Evolutionary conservation across 2,797 vertebrate species (phyloP).

Genomic region (Phoxinus dragarum): DNA sequence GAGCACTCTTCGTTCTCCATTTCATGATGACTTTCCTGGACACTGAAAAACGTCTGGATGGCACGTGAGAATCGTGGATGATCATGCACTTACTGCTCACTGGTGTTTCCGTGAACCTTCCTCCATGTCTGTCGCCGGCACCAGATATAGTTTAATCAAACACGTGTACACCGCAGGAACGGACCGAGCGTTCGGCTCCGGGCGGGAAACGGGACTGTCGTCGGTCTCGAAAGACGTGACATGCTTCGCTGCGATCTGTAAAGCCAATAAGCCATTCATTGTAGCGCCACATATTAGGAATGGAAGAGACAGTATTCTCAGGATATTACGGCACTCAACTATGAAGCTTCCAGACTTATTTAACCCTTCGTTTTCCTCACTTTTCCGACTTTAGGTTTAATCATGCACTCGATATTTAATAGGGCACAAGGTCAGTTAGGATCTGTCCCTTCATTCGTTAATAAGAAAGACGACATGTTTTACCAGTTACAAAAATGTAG

Average conservation of each 20-base stretch:
- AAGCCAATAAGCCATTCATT: constrained; percentile 70
- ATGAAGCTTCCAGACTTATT: constrained; percentile 68
- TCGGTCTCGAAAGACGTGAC: constrained; percentile 72
- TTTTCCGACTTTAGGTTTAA: constrained; percentile 65
- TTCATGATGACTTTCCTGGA: constrained; percentile 40
- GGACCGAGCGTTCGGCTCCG: background rate
- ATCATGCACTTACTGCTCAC: constrained; percentile 53
- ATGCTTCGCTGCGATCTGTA: constrained; percentile 53
- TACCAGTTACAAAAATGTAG: constrained; percentile 76
- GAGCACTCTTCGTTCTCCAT: constrained; percentile 40
- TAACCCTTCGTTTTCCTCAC: constrained; percentile 56
- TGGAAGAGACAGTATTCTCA: constrained; percentile 77
- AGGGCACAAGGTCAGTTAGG: constrained; percentile 64
- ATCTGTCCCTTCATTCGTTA: constrained; percentile 56
- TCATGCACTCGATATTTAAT: constrained; percentile 73
- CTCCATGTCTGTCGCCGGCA: constrained; percentile 2
- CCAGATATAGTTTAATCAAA: constrained; percentile 24
- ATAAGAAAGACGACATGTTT: constrained; percentile 66
- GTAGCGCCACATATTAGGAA: constrained; percentile 73
- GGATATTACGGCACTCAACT: constrained; percentile 74
- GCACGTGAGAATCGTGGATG: no score
- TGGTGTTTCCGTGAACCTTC: constrained; percentile 20
- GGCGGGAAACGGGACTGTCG: constrained; percentile 56
- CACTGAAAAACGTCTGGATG: constrained; percentile 50
- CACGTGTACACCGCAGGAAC: constrained; percentile 30